Evolutionary conservation across 2,888 invertebrate genomes (phyloP).

Genomic region (Scelioninae gen. 1): DNA sequence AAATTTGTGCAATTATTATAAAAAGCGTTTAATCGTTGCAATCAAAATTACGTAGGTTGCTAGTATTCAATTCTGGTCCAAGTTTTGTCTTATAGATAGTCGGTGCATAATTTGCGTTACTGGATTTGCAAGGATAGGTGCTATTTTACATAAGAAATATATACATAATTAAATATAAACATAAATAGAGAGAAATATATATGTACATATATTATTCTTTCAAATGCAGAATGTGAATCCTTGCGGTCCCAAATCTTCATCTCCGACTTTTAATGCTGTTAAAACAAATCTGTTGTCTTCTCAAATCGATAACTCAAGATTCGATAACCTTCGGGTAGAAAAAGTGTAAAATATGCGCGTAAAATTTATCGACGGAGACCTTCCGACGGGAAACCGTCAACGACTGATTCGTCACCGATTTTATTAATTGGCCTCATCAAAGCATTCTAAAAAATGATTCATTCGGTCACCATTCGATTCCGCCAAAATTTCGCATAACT

Average conservation of each 20-base stretch:
- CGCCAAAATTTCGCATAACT: not conserved
- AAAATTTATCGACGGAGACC: conserved; percentile 65
- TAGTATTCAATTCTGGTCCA: conserved; percentile 9
- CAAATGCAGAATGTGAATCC: conserved; percentile 34
- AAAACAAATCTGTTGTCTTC: conserved; percentile 42
- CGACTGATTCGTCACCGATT: conserved; percentile 79
- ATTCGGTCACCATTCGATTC: conserved; percentile 12
- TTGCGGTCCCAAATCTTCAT: conserved; percentile 47
- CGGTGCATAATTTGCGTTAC: conserved; percentile 1
- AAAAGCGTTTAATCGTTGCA: conserved; percentile 26
- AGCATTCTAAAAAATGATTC: conserved; percentile 49
- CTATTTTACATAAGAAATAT: conserved; percentile 18
- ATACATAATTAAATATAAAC: conserved; percentile 14
- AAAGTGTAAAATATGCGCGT: conserved; percentile 38
- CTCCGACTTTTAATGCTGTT: conserved; percentile 32
- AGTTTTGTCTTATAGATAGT: conserved; percentile 13
- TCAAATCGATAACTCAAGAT: conserved; percentile 63
- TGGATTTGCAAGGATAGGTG: conserved; percentile 49
- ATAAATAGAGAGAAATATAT: conserved; percentile 6
- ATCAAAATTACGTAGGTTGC: conserved; percentile 25
- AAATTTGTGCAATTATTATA: conserved; percentile 37
- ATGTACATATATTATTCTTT: conserved; percentile 33
- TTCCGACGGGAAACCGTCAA: conserved; percentile 77
- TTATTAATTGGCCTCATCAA: conserved; percentile 59
- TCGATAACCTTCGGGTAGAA: conserved; percentile 69